phyloP scores from a whole-genome alignment of 2,113 vertebrate genomes.

The Salvelinus alpinus region DNA sequence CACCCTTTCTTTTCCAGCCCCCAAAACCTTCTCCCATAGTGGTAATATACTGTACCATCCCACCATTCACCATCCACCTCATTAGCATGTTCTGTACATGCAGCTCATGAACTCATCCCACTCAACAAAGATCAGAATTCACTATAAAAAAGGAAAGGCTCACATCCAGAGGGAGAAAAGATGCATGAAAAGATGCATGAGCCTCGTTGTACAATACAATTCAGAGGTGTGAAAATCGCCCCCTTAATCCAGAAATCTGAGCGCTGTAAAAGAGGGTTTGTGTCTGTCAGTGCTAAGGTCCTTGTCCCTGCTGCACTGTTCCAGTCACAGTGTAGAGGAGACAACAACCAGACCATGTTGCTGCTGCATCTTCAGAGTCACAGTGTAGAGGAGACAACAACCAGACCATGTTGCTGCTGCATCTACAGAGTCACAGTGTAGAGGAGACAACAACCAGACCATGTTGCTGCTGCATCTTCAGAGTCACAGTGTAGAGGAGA shows the following conservation, averaged over 20 bases:
- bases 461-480: too few species aligned
- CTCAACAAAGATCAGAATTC: constrained; percentile 39
- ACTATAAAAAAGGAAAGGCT: constrained; percentile 56
- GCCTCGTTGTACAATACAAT: constrained; percentile 55
- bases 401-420: too few species aligned
- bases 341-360: too few species aligned
- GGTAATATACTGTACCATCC: constrained; percentile 7
- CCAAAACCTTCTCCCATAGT: constrained; percentile 16
- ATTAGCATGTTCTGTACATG: too few species aligned
- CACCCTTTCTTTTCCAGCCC: constrained; percentile 27
- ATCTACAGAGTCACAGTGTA: too few species aligned
- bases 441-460: too few species aligned
- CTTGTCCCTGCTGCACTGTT: constrained; percentile 61
- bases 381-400: too few species aligned
- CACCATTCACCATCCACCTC: too few species aligned
- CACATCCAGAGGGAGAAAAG: constrained; percentile 40
- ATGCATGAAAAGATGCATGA: constrained; percentile 57
- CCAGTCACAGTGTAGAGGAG: neutral
- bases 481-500: too few species aligned
- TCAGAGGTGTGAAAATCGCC: constrained; percentile 68
- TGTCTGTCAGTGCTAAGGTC: constrained; percentile 65
- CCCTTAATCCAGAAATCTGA: constrained; percentile 69
- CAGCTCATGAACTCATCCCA: too few species aligned
- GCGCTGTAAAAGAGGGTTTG: constrained; percentile 67
- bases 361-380: too few species aligned